Conservation (phyloP, 1,140 invertebrate species). For the Wasmannia auropunctata region DNA sequence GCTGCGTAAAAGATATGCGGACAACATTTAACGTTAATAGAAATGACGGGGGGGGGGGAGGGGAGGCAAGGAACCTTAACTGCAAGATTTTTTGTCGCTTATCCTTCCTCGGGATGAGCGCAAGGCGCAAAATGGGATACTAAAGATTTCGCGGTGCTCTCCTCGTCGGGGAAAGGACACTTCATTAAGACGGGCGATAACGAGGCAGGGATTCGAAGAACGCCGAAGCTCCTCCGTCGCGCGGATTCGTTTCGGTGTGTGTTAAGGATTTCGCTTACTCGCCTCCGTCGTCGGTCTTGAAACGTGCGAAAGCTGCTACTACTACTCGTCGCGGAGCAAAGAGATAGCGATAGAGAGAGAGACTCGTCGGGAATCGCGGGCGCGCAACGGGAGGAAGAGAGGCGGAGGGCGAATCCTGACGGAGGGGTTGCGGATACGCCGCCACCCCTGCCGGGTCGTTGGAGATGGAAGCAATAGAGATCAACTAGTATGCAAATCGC, state of each 20-base stretch:
- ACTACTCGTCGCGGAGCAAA: conserved; percentile 27
- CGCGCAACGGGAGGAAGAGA: conserved; percentile 58
- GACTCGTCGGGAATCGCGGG: conserved; percentile 60
- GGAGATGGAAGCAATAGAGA: conserved; percentile 86
- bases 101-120: background rate
- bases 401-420: conserved; percentile 71
- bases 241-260: conserved; percentile 71
- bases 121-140: background rate
- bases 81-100: background rate
- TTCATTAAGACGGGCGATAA: conserved; percentile 71
- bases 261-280: conserved; percentile 75
- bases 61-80: background rate
- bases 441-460: conserved; percentile 80
- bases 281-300: conserved; percentile 14
- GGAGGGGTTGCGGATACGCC: conserved; percentile 80
- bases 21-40: background rate
- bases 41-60: background rate
- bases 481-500: conserved; percentile 86
- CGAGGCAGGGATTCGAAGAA: conserved; percentile 69
- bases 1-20: background rate
- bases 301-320: conserved; percentile 67
- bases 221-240: conserved; percentile 49
- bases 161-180: conserved; percentile 34
- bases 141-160: background rate
- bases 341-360: conserved; percentile 70